phyloP scores from a whole-genome alignment of 2,113 vertebrate genomes.

The Equus quagga region DNA sequence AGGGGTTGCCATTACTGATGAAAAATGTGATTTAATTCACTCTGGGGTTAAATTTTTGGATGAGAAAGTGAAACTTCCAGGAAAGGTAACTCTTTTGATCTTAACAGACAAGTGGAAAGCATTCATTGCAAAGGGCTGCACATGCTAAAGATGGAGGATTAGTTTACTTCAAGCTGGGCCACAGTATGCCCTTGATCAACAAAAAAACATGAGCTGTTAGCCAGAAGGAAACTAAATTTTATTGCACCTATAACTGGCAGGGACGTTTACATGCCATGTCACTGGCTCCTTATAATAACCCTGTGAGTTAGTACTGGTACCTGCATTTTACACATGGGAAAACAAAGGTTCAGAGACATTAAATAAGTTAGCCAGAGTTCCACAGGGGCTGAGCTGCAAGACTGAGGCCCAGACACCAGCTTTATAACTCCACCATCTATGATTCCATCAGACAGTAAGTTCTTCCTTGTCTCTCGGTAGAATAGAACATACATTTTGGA shows the following conservation, averaged over 20 bases:
- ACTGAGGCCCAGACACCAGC: not conserved
- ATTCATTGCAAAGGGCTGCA: not conserved
- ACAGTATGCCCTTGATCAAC: not conserved
- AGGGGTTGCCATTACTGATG: not conserved
- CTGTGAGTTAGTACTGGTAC: not conserved
- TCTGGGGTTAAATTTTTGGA: not conserved
- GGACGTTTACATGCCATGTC: not conserved
- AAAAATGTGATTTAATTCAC: not conserved
- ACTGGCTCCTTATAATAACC: not conserved
- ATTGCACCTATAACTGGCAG: not conserved
- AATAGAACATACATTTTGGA: not conserved
- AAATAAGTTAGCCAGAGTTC: not conserved
- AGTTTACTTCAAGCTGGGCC: not conserved
- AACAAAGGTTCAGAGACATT: not conserved
- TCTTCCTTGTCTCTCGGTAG: not conserved
- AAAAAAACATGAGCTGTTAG: not conserved
- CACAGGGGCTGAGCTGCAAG: not conserved
- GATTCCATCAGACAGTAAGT: not conserved
- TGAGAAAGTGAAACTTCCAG: not conserved
- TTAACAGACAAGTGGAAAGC: not conserved
- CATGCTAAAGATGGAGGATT: not conserved
- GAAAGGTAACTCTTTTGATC: not conserved
- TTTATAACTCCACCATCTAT: not conserved
- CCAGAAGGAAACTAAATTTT: not conserved
- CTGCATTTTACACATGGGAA: not conserved